Evolutionary conservation across 2,797 vertebrate species (phyloP), one percentile per base, ranked within the genome.

Genomic region (Tapirus indicus): DNA sequence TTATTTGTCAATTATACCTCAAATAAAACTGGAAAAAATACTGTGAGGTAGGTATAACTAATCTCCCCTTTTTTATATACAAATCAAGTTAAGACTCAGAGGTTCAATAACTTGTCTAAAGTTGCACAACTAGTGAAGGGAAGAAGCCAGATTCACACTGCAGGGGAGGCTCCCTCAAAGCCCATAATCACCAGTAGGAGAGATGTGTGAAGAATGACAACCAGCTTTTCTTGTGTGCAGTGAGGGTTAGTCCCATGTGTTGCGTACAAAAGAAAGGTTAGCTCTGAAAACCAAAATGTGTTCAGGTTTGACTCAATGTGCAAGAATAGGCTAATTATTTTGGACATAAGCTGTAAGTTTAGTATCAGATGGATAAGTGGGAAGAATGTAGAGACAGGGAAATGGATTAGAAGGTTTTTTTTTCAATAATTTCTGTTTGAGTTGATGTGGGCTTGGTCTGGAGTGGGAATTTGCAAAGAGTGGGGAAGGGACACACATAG

Each of bases 271-370:
- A 74, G 44, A 75, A 74, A 90, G 72, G 49, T 95, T 62, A 83
- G 25, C 56, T 56, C 85, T 77, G 58, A 79, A 97, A 84, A 47
- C 20, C 11, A 91, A 95, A 87, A 66, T 14, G 2, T 84, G 35
- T 93, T 88, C 92, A 54, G 38, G n/a, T 94, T 93, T 91, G 71
- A 87, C 88, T 95, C 62, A 78, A 23, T 68, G 47, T 95, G 80
- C 8, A 79, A 62, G 79, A 86, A 68, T 89, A 91, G 68, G 84
- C 27, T 74, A 49, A 18, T 94, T 87, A 78, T 87, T 90, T 95
- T 82, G 75, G 25, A 92, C 20, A 69, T 35, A 71, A 77, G 38
- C 88, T 68, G 38, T 64, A 49, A 47, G 5, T 69, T 96, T 69
- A 23, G 49, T 92, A 84, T 83, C 69, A 82, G 32, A 35, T 86